These are phyloP conservation scores for Archips xylosteana DNA, from an alignment of 2,888 invertebrate species.

Conservation along the genomic window DNA sequence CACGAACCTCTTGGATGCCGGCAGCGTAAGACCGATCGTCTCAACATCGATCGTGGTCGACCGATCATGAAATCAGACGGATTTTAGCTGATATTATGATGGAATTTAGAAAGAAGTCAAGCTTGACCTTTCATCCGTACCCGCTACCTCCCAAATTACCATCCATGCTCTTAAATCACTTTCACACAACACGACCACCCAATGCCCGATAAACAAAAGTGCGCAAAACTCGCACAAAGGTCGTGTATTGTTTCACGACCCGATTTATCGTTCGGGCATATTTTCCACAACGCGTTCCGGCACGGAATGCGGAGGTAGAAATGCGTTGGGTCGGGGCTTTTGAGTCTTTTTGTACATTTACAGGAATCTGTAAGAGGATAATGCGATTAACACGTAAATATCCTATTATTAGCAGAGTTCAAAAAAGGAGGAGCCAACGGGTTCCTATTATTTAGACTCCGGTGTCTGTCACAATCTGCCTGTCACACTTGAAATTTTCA, in stretches of 20 bases:
- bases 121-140: neutral
- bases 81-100: neutral
- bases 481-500: too few species aligned
- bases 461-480: too few species aligned
- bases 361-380: neutral
- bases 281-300: constrained; percentile 12
- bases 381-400: too few species aligned
- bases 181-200: constrained; percentile 22
- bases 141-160: constrained; percentile 6
- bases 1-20: too few species aligned
- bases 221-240: constrained; percentile 70
- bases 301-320: constrained; percentile 4
- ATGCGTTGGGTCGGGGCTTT: neutral
- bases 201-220: constrained; percentile 57
- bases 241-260: constrained; percentile 61
- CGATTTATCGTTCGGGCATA: constrained; percentile 61
- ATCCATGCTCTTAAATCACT: constrained; percentile 28
- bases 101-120: neutral
- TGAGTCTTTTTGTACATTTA: neutral
- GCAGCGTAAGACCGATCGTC: too few species aligned
- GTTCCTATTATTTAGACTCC: too few species aligned
- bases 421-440: too few species aligned
- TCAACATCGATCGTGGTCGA: too few species aligned
- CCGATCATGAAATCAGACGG: too few species aligned
- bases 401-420: too few species aligned